Evolutionary conservation across 2,888 invertebrate genomes (phyloP).

Genomic region (Eupithecia pulchellata): DNA sequence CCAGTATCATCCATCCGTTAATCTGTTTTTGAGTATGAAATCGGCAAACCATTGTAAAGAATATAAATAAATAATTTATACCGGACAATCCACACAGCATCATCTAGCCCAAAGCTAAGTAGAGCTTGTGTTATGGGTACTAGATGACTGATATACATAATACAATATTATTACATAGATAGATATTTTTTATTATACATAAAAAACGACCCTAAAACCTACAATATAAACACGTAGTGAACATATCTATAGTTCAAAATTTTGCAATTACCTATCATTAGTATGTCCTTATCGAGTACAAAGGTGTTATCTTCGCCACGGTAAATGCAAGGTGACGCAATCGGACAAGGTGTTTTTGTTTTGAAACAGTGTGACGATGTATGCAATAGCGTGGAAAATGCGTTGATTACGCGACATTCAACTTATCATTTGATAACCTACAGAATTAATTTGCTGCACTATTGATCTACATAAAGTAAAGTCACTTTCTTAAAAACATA

Average conservation of each 20-base stretch:
- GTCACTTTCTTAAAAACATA: not conserved
- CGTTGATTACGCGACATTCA: not conserved
- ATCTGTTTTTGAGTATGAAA: too few species aligned
- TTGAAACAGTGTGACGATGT: not conserved
- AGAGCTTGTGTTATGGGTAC: too few species aligned
- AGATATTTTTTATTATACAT: too few species aligned
- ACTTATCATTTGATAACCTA: not conserved
- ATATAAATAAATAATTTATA: too few species aligned
- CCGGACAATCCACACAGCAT: too few species aligned
- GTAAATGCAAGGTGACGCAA: slow-evolving; percentile 23
- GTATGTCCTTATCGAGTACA: slow-evolving; percentile 19
- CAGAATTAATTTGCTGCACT: not conserved
- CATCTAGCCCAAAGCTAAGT: too few species aligned
- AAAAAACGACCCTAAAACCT: too few species aligned
- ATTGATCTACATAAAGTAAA: not conserved
- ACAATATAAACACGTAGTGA: too few species aligned
- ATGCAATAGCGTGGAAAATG: not conserved
- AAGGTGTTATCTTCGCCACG: slow-evolving; percentile 20
- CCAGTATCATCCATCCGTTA: too few species aligned
- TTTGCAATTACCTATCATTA: not conserved
- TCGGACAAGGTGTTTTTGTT: slow-evolving; percentile 10
- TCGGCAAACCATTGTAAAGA: too few species aligned
- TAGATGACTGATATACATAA: too few species aligned
- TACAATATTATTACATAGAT: too few species aligned
- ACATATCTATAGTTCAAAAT: not conserved